phyloP scores from a whole-genome alignment of 2,797 vertebrate species.

The Tokudaia tokunoshimensis region DNA sequence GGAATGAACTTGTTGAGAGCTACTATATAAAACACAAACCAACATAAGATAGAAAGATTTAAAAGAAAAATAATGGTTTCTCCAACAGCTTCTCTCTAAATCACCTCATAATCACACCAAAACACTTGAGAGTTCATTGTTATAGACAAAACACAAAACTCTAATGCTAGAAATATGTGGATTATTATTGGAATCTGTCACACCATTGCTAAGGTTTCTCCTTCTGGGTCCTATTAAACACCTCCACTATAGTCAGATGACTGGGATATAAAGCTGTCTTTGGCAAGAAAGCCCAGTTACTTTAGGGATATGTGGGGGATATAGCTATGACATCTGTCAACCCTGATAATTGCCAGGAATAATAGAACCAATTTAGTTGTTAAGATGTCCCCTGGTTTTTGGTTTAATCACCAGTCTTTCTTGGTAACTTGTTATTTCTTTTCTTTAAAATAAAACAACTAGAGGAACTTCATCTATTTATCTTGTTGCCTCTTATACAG shows the following conservation, averaged over 20 bases:
- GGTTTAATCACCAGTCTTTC: background rate
- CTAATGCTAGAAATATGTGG: background rate
- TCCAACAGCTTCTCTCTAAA: background rate
- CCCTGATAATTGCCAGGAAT: background rate
- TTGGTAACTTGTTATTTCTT: slow-evolving; percentile 12
- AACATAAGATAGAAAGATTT: background rate
- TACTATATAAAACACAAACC: background rate
- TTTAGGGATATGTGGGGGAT: background rate
- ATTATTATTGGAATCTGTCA: background rate
- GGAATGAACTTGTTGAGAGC: background rate
- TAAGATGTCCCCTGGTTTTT: background rate
- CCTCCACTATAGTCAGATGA: background rate
- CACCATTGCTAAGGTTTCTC: background rate
- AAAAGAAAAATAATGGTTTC: slow-evolving; percentile 23
- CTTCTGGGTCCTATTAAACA: background rate
- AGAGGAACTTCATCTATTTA: background rate
- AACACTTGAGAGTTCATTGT: background rate
- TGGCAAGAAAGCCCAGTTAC: background rate
- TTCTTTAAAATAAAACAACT: slow-evolving; percentile 8
- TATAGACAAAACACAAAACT: background rate
- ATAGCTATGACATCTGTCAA: background rate
- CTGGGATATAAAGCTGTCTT: slow-evolving; percentile 16
- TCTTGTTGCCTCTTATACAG: background rate
- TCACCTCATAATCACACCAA: slow-evolving; percentile 7
- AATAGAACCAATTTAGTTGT: background rate